Conservation (phyloP, 2,113 vertebrate genomes). For the Lophius piscatorius region DNA sequence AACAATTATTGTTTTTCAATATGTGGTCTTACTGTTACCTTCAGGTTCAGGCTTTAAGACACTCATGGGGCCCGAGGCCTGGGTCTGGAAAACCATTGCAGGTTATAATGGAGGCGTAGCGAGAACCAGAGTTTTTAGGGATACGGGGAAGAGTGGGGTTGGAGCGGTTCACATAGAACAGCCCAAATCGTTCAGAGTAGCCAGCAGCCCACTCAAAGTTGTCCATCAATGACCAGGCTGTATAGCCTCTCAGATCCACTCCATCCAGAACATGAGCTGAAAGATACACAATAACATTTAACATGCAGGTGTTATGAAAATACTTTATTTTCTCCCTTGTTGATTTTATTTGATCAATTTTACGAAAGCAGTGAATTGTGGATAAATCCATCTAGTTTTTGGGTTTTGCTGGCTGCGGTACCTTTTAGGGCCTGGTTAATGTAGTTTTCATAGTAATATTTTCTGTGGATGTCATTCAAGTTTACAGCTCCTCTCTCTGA, state of each 20-base stretch:
- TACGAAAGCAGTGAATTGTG: too few relatives aligned
- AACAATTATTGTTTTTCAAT: too few relatives aligned
- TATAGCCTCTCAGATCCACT: conserved; percentile 90
- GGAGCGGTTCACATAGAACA: conserved; percentile 86
- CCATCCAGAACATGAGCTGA: conserved; percentile 82
- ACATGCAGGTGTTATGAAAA: too few relatives aligned
- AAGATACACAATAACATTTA: not conserved
- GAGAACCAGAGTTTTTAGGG: conserved; percentile 83
- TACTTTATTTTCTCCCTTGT: too few relatives aligned
- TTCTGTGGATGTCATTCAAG: conserved; percentile 85
- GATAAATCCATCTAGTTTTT: too few relatives aligned
- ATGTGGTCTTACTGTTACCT: too few relatives aligned
- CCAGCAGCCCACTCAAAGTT: conserved; percentile 94
- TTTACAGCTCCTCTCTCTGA: conserved; percentile 81
- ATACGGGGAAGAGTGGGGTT: conserved; percentile 82
- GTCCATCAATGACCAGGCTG: conserved; percentile 91
- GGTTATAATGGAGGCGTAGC: conserved; percentile 82
- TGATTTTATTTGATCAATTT: too few relatives aligned
- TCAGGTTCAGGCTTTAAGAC: conserved; percentile 77
- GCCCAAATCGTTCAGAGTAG: conserved; percentile 87
- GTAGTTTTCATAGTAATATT: conserved; percentile 86
- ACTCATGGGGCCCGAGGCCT: conserved; percentile 80
- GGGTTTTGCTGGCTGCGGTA: too few relatives aligned
- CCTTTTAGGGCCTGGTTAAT: conserved; percentile 93
- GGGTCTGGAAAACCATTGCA: conserved; percentile 95